A percentile compares a stretch with the other conserved stretches of the same genome.
Conservation (phyloP, 2,797 vertebrate species). For the Hirundo rustica region DNA sequence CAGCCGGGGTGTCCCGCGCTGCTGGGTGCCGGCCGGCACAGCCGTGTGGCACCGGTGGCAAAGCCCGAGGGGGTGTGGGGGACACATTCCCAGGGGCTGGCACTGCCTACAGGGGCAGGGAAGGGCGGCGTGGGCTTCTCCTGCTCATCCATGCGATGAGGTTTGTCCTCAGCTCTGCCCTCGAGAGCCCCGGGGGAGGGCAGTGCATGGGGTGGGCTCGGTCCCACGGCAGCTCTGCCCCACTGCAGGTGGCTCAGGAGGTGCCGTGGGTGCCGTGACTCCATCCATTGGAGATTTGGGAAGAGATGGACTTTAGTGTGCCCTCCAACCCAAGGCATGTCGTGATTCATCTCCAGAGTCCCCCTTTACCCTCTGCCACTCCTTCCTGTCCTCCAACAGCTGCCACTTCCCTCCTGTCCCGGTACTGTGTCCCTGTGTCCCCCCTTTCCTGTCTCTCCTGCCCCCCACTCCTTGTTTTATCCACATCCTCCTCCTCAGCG, state of each 20-base stretch:
- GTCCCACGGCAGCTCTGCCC: background rate
- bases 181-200: background rate
- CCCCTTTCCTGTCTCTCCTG: background rate
- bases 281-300: background rate
- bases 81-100: background rate
- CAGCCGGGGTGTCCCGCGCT: background rate
- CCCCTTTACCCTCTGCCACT: background rate
- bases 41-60: accelerated
- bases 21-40: background rate
- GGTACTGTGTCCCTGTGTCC: accelerated
- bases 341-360: background rate
- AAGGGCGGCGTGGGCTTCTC: no score
- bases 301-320: background rate
- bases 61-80: accelerated
- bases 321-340: background rate
- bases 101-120: accelerated
- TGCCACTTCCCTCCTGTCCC: background rate
- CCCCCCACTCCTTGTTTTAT: accelerated
- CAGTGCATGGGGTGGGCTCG: background rate
- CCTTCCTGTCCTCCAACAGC: background rate
- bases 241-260: background rate
- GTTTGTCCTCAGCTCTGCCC: background rate
- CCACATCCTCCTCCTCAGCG: background rate
- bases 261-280: background rate
- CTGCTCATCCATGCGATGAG: accelerated